Percentiles rank a stretch among this genome's conserved stretches.
These are phyloP conservation scores for Lasiurus borealis DNA, from an alignment of 2,113 vertebrate genomes.

Conservation along the genomic window DNA sequence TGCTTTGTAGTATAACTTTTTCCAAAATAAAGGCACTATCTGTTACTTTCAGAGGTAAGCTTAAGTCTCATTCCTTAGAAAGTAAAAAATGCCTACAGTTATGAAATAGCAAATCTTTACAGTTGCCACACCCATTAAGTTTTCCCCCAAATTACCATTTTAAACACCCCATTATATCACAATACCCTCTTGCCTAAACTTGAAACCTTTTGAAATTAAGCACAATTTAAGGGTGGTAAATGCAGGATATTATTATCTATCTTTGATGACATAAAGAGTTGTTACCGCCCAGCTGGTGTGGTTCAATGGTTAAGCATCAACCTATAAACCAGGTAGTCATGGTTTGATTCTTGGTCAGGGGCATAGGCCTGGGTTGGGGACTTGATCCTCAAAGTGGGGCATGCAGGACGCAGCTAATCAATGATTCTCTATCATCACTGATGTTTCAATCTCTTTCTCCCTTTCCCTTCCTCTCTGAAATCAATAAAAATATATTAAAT, in stretches of 20 bases:
- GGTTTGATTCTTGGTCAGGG: too few relatives aligned
- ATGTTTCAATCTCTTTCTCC: too few relatives aligned
- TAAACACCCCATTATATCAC: neutral
- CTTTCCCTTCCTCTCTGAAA: too few relatives aligned
- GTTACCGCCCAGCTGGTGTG: neutral
- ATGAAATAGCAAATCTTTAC: neutral
- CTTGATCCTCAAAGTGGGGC: too few relatives aligned
- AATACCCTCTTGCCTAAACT: neutral
- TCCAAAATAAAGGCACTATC: slow-evolving; percentile 5
- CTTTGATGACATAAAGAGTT: neutral
- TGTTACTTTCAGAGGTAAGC: slow-evolving; percentile 19
- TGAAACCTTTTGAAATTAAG: slow-evolving; percentile 20
- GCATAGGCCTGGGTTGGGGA: too few relatives aligned
- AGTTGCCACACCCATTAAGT: neutral
- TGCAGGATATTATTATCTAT: neutral
- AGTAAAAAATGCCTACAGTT: neutral
- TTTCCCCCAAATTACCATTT: neutral
- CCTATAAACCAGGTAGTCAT: too few relatives aligned
- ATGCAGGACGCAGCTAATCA: too few relatives aligned
- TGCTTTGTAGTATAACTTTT: neutral
- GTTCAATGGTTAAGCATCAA: too few relatives aligned
- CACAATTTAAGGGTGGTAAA: neutral
- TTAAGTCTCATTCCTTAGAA: neutral
- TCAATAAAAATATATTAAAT: too few relatives aligned
- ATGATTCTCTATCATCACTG: too few relatives aligned